Base-by-base conservation (phyloP, 2,797 vertebrate genomes). In the Channallabes apus region DNA sequence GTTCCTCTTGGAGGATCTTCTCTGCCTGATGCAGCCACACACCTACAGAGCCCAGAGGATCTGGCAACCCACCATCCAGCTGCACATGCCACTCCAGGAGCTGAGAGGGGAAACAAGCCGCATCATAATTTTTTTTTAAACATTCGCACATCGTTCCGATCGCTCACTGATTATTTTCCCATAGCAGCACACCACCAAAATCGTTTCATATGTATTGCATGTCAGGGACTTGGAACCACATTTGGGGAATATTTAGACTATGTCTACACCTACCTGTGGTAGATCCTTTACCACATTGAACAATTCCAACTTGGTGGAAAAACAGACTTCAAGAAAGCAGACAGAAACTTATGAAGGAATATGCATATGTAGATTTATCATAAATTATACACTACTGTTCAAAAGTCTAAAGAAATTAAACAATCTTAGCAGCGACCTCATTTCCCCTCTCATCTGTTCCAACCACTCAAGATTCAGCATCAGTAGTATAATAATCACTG, bases 1-100 rank as follows among this genome's bases (percentile, higher is more conserved):
- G 90, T 88, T 99, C 97, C 79, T 99, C 97, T 81, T 92, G 94
- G 82, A 99, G 92, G 58, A 96, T 95, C 85, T 95, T 92, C 91
- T 99, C 98, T 7, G 96, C 97, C 84, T 95, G 93, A 83, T 97
- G 97, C 2, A 99, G 92, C 98, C 98, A 99, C 65, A 93, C 91
- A 15, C 97, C 97, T 29, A 99, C 96, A 12, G 91, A 92, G n/a
- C 96, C 95, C 93, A 99, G 93, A 84, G 97, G 97, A 54, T 95
- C 94, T 8, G 98, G 97, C 71, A 99, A 96, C 87, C 96, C 96
- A 88, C 96, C 95, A 91, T 99, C 98, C 88, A 99, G 95, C 87
- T 95, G 94, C 68, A 96, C 90, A 67, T 97, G 98, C 98, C 98
- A 99, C 59, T 98, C 97, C 79, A 96, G 93, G 81, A 99, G 94